These are phyloP conservation scores for Aproaerema taeniolella DNA, from an alignment of 2,888 invertebrate species.

Conservation along the genomic window DNA sequence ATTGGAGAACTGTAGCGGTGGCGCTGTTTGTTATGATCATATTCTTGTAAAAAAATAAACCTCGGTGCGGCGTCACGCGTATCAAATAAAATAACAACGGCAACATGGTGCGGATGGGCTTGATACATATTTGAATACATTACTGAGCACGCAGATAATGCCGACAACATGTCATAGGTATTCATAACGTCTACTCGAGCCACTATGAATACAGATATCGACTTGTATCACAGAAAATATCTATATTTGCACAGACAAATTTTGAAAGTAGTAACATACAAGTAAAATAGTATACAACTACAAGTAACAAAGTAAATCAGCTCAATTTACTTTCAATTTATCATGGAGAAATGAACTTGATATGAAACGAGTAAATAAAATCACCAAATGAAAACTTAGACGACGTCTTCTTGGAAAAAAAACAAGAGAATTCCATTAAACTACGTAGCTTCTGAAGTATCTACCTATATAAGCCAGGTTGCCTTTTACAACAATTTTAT, in stretches of 20 bases:
- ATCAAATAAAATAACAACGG: conserved; percentile 72
- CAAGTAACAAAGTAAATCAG: no score
- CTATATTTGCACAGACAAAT: conserved; percentile 7
- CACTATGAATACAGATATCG: conserved; percentile 57
- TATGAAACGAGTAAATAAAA: no score
- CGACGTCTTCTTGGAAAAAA: neutral
- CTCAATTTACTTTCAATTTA: no score
- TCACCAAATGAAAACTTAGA: no score
- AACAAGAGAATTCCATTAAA: neutral
- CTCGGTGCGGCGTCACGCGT: conserved; percentile 62
- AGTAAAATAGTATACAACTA: no score
- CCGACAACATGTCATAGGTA: conserved; percentile 63
- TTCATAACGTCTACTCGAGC: conserved; percentile 65
- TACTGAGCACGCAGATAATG: conserved; percentile 71
- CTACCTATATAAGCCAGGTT: neutral
- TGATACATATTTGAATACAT: conserved; percentile 77
- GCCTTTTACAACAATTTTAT: neutral
- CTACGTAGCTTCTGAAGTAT: neutral
- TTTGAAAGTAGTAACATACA: no score
- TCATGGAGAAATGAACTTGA: no score
- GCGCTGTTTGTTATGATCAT: conserved; percentile 21
- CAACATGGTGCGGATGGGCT: conserved; percentile 68
- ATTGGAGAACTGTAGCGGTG: no score
- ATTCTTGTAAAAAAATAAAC: conserved; percentile 61
- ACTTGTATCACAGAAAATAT: conserved; percentile 4